These are phyloP conservation scores for Hemiprocne comata DNA, from an alignment of 2,113 vertebrate genomes.

Conservation along the genomic window DNA sequence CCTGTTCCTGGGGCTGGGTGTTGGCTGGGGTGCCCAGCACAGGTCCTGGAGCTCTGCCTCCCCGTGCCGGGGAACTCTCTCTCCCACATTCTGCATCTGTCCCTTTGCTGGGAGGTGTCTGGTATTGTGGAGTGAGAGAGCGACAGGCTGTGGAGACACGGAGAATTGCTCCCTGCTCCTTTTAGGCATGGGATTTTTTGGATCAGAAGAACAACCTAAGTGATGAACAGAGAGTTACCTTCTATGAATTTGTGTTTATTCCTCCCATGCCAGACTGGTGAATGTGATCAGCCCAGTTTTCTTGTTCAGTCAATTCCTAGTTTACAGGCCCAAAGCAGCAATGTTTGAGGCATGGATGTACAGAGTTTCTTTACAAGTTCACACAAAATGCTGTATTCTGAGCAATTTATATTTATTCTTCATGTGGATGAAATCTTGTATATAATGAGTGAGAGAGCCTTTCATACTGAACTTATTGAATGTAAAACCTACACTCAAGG, in stretches of 20 bases:
- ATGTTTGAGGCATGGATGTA: accelerated
- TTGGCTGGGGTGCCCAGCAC: not conserved
- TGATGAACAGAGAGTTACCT: not conserved
- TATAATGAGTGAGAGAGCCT: not conserved
- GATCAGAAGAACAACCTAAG: not conserved
- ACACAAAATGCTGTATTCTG: not conserved
- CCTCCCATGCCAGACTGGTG: not conserved
- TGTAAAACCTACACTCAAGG: not conserved
- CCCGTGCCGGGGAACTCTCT: accelerated
- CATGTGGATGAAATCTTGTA: not conserved
- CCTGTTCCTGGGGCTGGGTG: accelerated
- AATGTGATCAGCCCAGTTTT: not conserved
- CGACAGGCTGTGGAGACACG: not conserved
- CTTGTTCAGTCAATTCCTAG: not conserved
- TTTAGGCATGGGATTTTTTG: accelerated
- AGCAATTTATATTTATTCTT: not conserved
- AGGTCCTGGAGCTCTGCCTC: not conserved
- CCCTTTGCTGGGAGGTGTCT: accelerated
- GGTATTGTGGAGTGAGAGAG: not conserved
- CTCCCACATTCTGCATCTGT: accelerated
- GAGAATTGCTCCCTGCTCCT: not conserved
- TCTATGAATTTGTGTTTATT: not conserved
- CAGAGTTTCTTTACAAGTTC: not conserved
- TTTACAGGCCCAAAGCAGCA: not conserved
- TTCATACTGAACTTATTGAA: not conserved